phyloP scores from a whole-genome alignment of 2,888 invertebrate genomes.

The Pogonocherus hispidulus region DNA sequence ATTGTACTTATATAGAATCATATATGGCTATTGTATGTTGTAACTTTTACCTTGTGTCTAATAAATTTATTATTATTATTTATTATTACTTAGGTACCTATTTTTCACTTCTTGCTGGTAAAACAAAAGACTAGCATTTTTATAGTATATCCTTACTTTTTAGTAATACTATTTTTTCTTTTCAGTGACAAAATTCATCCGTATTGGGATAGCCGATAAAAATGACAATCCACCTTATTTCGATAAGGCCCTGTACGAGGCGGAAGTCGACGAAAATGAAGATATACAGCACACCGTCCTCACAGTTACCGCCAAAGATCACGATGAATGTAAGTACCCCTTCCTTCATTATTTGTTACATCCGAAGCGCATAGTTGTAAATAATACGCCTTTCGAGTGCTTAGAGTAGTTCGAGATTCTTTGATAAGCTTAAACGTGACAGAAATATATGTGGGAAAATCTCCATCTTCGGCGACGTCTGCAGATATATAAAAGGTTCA shows the following conservation, averaged over 20 bases:
- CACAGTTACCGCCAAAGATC: slow-evolving; percentile 98
- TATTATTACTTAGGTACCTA: too few relatives aligned
- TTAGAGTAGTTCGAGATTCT: slow-evolving; percentile 6
- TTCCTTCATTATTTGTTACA: slow-evolving; percentile 18
- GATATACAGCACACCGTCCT: slow-evolving; percentile 97
- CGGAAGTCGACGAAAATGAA: slow-evolving; percentile 98
- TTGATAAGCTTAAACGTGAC: slow-evolving; percentile 18
- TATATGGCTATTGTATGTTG: too few relatives aligned
- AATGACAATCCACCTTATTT: slow-evolving; percentile 99
- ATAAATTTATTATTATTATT: too few relatives aligned
- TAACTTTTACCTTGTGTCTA: too few relatives aligned
- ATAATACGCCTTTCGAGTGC: slow-evolving; percentile 12
- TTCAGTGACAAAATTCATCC: slow-evolving; percentile 96
- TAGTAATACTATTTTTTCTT: not conserved
- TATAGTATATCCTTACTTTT: too few relatives aligned
- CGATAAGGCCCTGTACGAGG: slow-evolving; percentile 96
- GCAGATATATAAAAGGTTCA: slow-evolving; percentile 2
- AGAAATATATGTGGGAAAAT: slow-evolving; percentile 28
- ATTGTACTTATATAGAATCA: too few relatives aligned
- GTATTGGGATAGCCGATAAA: slow-evolving; percentile 98
- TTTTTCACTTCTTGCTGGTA: too few relatives aligned
- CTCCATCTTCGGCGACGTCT: not conserved
- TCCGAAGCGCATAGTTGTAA: not conserved
- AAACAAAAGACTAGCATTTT: too few relatives aligned
- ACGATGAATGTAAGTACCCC: slow-evolving; percentile 95